Evolutionary conservation across 2,113 vertebrate species (phyloP).

Genomic region (Callaeas wilsoni): DNA sequence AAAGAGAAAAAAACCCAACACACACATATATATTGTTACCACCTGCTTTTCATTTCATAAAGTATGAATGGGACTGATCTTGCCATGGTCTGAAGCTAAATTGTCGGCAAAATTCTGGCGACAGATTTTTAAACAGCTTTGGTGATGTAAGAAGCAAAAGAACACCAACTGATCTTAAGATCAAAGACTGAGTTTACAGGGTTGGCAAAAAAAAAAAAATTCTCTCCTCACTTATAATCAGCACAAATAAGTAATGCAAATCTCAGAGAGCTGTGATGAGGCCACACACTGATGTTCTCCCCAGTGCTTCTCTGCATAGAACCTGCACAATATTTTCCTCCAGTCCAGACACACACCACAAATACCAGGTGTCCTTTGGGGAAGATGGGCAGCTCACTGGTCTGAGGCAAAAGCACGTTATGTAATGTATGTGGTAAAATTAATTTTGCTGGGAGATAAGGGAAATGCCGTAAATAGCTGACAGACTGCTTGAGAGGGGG

Average conservation of each 20-base stretch:
- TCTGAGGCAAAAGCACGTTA: not conserved
- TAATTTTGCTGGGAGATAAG: not conserved
- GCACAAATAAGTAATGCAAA: not conserved
- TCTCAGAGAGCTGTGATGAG: not conserved
- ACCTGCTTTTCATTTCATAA: not conserved
- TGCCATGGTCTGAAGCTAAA: not conserved
- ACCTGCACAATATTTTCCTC: not conserved
- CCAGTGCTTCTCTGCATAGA: not conserved
- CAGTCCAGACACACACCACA: not conserved
- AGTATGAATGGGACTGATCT: not conserved
- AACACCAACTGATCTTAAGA: not conserved
- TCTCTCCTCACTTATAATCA: not conserved
- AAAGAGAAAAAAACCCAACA: not conserved
- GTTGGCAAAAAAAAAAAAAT: not conserved
- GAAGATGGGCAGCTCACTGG: not conserved
- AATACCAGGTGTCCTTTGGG: not conserved
- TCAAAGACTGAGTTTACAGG: not conserved
- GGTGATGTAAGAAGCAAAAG: not conserved
- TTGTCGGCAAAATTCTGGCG: not conserved
- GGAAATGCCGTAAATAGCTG: not conserved
- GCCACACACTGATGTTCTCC: not conserved
- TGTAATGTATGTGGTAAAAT: not conserved
- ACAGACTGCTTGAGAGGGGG: not conserved
- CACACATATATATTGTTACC: not conserved
- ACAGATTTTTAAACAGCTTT: not conserved